Conservation (phyloP, 1,140 invertebrate species). For the Aphaenogaster ashmeadi region DNA sequence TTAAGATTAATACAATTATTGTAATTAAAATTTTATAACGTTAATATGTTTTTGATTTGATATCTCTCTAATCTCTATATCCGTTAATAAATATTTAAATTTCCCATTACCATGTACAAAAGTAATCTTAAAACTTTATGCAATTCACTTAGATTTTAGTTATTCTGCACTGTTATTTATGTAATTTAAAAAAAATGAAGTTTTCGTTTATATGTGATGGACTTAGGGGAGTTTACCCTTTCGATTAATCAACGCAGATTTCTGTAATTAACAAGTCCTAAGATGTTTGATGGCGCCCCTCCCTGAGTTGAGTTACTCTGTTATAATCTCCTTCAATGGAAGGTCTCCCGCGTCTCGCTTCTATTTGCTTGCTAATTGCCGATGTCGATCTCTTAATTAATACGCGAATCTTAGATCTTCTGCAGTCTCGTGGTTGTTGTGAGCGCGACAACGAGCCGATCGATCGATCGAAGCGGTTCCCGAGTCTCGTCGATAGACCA, state of each 20-base stretch:
- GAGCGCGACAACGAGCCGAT: conserved; percentile 61
- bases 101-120: background rate
- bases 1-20: background rate
- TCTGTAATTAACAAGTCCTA: conserved; percentile 61
- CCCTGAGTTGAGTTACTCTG: conserved; percentile 55
- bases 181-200: background rate
- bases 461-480: conserved; percentile 43
- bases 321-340: conserved; percentile 74
- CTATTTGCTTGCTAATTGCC: conserved; percentile 75
- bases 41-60: background rate
- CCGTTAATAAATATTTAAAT: background rate
- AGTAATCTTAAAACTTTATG: background rate
- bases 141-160: background rate
- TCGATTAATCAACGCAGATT: conserved; percentile 55
- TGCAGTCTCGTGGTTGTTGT: conserved; percentile 12
- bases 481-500: conserved; percentile 46
- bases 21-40: background rate
- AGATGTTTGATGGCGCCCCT: conserved; percentile 27
- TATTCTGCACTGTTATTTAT: background rate
- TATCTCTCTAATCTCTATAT: background rate
- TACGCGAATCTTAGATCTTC: conserved; percentile 69
- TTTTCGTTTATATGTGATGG: background rate
- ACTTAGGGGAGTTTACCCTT: background rate
- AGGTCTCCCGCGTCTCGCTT: conserved; percentile 57
- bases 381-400: conserved; percentile 75